Percentiles rank a stretch among this genome's conserved stretches.
Evolutionary conservation across 2,888 invertebrate genomes (phyloP).

Genomic region (Willowsia nigromaculata): DNA sequence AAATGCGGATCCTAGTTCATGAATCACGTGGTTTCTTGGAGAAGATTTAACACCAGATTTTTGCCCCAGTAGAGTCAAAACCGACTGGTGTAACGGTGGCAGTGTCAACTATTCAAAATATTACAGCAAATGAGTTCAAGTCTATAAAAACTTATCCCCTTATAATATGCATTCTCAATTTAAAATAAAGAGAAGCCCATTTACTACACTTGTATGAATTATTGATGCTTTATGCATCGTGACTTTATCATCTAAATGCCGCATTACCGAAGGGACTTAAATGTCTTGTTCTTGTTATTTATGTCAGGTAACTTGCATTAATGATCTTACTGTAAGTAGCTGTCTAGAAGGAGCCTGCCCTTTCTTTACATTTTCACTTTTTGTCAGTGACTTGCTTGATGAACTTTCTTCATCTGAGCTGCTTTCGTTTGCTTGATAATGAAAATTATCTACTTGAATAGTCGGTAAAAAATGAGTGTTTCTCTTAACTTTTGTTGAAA

Average conservation of each 20-base stretch:
- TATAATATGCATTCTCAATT: no score
- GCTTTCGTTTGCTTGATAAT: background rate
- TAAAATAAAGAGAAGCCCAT: no score
- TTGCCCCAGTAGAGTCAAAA: constrained; percentile 76
- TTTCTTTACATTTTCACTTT: background rate
- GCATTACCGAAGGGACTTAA: no score
- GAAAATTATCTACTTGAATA: background rate
- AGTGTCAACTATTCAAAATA: constrained; percentile 71
- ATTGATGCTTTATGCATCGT: no score
- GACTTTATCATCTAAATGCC: no score
- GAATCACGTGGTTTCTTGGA: constrained; percentile 58
- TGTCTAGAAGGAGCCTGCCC: background rate
- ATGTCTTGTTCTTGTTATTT: no score
- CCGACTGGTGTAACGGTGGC: constrained; percentile 78
- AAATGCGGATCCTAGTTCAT: constrained; percentile 1
- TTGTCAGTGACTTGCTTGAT: background rate
- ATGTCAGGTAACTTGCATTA: background rate
- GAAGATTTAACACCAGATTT: constrained; percentile 66
- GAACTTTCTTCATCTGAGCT: constrained; percentile 41
- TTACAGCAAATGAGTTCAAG: background rate
- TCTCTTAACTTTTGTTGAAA: background rate
- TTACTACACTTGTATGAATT: no score
- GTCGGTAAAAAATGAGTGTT: background rate
- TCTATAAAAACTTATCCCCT: no score
- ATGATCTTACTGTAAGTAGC: constrained; percentile 38